These are phyloP conservation scores for Hydrozoanthus gracilis DNA, from an alignment of 92 coral and sea anemone species.

Conservation along the genomic window DNA sequence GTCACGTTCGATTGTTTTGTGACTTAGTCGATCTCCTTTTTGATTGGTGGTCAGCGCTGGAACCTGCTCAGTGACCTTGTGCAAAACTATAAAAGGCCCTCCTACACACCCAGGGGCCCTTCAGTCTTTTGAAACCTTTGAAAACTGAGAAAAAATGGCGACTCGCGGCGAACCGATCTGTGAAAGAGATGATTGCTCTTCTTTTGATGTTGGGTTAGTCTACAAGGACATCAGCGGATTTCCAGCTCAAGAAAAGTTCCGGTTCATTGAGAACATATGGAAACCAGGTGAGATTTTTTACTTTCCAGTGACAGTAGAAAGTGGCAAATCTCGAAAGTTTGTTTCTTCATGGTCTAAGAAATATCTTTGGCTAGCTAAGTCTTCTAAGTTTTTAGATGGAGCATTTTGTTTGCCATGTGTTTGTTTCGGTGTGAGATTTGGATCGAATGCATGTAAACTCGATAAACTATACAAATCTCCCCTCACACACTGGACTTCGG, in stretches of 20 bases:
- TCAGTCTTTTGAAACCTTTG: background rate
- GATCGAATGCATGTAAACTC: background rate
- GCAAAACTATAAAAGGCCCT: slow-evolving; percentile 12
- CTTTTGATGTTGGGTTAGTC: too few relatives aligned
- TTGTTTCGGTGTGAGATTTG: too few relatives aligned
- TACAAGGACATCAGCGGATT: slow-evolving; percentile 39
- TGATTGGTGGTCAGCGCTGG: slow-evolving; percentile 43
- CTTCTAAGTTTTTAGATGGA: slow-evolving; percentile 62
- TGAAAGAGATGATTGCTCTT: background rate
- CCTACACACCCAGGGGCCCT: too few relatives aligned
- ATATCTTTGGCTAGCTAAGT: slow-evolving; percentile 63
- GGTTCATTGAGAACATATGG: slow-evolving; percentile 63
- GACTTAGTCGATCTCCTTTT: slow-evolving; percentile 36
- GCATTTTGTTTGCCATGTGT: too few relatives aligned
- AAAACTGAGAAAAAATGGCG: slow-evolving; percentile 14
- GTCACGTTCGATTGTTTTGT: slow-evolving; percentile 31
- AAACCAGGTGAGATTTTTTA: slow-evolving; percentile 44
- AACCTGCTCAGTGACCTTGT: background rate
- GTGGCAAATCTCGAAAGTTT: slow-evolving; percentile 56
- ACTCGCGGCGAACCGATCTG: slow-evolving; percentile 9
- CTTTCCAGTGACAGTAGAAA: background rate
- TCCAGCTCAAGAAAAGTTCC: slow-evolving; percentile 50
- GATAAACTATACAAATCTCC: slow-evolving; percentile 37
- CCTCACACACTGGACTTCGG: slow-evolving; percentile 46
- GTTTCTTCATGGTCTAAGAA: slow-evolving; percentile 49